Evolutionary conservation across 2,113 vertebrate genomes (phyloP), one percentile per base, ranked within the genome.

Genomic region (Zapus hudsonius): DNA sequence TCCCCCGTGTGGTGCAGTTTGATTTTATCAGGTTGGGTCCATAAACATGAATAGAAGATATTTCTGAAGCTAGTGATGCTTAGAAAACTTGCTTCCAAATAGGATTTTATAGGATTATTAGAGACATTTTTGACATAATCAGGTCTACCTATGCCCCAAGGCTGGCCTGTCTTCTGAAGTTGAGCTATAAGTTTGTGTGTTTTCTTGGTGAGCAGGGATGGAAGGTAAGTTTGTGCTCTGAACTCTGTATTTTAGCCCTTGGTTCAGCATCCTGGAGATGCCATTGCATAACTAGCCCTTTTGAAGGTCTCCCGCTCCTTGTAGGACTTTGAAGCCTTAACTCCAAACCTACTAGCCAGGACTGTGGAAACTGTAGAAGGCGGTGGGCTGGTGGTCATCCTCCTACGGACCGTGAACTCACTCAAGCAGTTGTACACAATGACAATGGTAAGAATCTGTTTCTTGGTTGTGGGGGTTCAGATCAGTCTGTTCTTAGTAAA

Each of bases 351-450:
- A 33, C 95, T 99, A 70, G 99, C 99, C 70, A 98, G 99, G 87
- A 99, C 99, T 0, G 84, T 99, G 57, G 99, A 99, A 97, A 99
- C 99, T 0, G 99, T 99, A 1, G 99, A 99, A 98, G 99, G 99
- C 0, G 99, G 99, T 0, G 99, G 99, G 3, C 97, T 99, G 23
- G 99, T 99, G 87, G 98, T 99, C 59, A 98, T 99, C 81, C 98
- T 99, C 17, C 98, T 99, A 3, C 98, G 99, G 94, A 99, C 98
- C 0, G 98, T 99, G 98, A 99, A 99, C 94, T 99, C 99, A 0
- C 98, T 99, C 78, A 99, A 99, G 96, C 99, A 99, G 97, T 97
- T 99, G 9, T 99, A 99, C 69, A 99, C 99, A 0, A 99, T 99
- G 99, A 99, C 99, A 23, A 99, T 99, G 99, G 99, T 99, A 97